A percentile compares a stretch with the other conserved stretches of the same genome.
Conservation (phyloP, 2,113 vertebrate species). For the Chloroceryle aenea region DNA sequence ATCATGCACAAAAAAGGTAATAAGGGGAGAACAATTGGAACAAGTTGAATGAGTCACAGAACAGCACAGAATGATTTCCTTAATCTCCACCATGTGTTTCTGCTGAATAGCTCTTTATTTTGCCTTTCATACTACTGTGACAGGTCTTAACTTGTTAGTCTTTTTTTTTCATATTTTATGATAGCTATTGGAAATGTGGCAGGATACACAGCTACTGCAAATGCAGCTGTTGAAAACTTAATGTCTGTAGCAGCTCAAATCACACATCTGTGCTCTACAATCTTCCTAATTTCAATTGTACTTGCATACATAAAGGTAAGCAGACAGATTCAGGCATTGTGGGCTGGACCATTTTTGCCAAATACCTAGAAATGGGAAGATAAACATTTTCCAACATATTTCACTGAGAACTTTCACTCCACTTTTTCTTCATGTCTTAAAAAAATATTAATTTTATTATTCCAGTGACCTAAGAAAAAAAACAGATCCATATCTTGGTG, state of each 20-base stretch:
- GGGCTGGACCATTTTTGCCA: background rate
- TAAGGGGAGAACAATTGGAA: constrained; percentile 19
- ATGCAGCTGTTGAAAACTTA: background rate
- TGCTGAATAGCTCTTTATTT: constrained; percentile 52
- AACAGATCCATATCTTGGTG: background rate
- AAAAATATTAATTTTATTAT: background rate
- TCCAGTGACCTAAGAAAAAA: background rate
- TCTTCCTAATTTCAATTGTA: background rate
- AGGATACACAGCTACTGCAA: background rate
- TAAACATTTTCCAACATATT: background rate
- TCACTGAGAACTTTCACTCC: background rate
- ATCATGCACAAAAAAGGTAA: background rate
- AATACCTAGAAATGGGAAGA: background rate
- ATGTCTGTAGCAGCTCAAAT: background rate
- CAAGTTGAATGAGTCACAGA: background rate
- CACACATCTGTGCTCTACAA: background rate
- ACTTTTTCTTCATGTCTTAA: background rate
- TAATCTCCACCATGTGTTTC: constrained; percentile 13
- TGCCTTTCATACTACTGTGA: background rate
- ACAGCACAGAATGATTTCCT: background rate
- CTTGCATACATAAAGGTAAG: background rate
- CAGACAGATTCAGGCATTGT: background rate
- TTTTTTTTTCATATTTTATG: background rate
- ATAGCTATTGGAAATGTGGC: background rate
- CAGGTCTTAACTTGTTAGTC: background rate